Conservation (phyloP, 2,797 vertebrate species). For the Neosilurus hyrtlii region DNA sequence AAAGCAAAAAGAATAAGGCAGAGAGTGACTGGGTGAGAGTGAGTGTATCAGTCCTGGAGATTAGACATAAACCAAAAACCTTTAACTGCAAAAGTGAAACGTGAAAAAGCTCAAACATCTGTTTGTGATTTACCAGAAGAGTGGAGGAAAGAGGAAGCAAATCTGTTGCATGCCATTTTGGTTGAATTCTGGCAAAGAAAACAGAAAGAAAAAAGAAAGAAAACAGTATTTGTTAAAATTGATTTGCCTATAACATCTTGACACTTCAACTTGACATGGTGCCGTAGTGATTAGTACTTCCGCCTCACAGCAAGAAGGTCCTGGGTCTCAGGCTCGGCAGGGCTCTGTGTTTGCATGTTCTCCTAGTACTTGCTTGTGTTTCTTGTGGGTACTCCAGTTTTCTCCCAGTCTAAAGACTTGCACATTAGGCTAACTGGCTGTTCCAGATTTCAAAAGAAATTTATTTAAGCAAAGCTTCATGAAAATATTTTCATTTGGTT, state of each 20-base stretch:
- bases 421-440: no score
- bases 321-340: no score
- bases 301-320: no score
- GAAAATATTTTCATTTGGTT: not conserved
- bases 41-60: not conserved
- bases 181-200: not conserved
- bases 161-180: not conserved
- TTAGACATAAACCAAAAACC: not conserved
- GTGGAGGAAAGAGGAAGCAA: not conserved
- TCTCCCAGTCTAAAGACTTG: no score
- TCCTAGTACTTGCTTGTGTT: no score
- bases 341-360: no score
- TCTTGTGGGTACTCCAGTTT: no score
- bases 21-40: not conserved
- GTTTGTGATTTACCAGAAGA: not conserved
- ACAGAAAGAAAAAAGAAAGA: no score
- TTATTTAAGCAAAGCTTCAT: not conserved
- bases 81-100: not conserved
- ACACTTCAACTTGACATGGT: no score
- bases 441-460: no score
- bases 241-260: not conserved
- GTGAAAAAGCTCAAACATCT: not conserved
- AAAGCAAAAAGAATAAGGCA: not conserved
- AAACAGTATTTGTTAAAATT: not conserved
- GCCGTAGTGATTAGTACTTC: no score